A percentile compares a stretch with the other conserved stretches of the same genome.
Conservation (phyloP, 2,888 invertebrate genomes). For the Sceliomorpha sp. region DNA sequence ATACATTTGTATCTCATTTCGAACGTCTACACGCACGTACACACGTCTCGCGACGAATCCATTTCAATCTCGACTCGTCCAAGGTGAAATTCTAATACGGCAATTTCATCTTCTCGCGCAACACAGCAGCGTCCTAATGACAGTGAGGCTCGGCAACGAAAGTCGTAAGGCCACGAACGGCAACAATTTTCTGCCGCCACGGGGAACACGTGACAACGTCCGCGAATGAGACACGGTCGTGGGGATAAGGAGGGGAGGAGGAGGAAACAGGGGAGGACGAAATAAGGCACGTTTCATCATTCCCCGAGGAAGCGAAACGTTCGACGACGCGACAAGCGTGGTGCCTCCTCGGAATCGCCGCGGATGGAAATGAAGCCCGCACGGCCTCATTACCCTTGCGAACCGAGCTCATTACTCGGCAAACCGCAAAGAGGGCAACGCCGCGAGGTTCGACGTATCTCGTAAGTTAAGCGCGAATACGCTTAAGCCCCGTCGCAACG, state of each 20-base stretch:
- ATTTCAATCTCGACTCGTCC: too few species aligned
- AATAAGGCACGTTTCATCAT: slow-evolving; percentile 51
- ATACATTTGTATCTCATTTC: too few species aligned
- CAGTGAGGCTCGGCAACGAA: too few species aligned
- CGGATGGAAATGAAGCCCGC: slow-evolving; percentile 64
- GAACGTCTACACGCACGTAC: too few species aligned
- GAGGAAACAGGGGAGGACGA: slow-evolving; percentile 11
- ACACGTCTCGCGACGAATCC: too few species aligned
- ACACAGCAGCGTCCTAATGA: too few species aligned
- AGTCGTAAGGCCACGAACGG: slow-evolving; percentile 17
- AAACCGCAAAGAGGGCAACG: slow-evolving; percentile 74
- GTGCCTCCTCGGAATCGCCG: slow-evolving; percentile 53
- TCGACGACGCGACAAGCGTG: slow-evolving; percentile 50
- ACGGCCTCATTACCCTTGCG: slow-evolving; percentile 73
- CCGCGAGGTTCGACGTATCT: slow-evolving; percentile 59
- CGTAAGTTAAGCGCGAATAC: slow-evolving; percentile 46
- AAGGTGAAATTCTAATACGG: too few species aligned
- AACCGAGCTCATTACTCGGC: slow-evolving; percentile 72
- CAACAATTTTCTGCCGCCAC: slow-evolving; percentile 25
- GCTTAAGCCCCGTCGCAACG: too few species aligned
- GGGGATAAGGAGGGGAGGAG: too few species aligned
- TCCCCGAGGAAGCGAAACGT: slow-evolving; percentile 33
- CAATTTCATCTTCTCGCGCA: too few species aligned
- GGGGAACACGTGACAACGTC: slow-evolving; percentile 24
- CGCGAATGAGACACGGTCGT: too few species aligned